phyloP scores from a whole-genome alignment of 1,140 invertebrate species.

The Drosophila tani region DNA sequence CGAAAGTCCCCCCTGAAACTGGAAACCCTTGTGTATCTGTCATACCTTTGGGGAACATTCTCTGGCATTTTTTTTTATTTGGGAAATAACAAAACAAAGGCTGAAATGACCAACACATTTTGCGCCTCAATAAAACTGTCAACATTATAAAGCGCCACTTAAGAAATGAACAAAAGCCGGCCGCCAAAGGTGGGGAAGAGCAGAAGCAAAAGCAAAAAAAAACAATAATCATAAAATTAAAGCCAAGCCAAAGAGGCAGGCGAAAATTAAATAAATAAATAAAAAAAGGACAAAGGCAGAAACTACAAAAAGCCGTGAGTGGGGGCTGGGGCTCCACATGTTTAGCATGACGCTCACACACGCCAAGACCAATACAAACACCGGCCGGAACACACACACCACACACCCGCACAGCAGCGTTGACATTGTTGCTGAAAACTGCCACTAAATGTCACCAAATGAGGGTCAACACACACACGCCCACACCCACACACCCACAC shows the following conservation, averaged over 20 bases:
- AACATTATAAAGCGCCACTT: constrained; percentile 83
- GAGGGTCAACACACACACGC: constrained; percentile 66
- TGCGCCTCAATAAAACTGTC: constrained; percentile 79
- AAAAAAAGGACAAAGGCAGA: constrained; percentile 16
- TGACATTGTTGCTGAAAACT: constrained; percentile 54
- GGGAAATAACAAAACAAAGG: constrained; percentile 47
- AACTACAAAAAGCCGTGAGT: constrained; percentile 14
- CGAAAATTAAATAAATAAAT: constrained; percentile 61
- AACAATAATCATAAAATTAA: constrained; percentile 58
- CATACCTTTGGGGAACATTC: constrained; percentile 27
- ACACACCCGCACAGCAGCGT: constrained; percentile 13
- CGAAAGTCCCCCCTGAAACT: background rate
- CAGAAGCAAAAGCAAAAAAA: constrained; percentile 15
- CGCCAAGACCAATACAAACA: constrained; percentile 10
- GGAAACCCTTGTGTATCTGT: constrained; percentile 24
- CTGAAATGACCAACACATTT: constrained; percentile 74
- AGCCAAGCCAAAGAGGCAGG: constrained; percentile 44
- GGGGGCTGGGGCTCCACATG: constrained; percentile 37
- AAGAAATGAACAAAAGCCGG: constrained; percentile 78
- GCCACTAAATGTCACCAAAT: constrained; percentile 82
- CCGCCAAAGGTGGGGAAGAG: constrained; percentile 20
- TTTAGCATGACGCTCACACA: constrained; percentile 45
- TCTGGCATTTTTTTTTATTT: constrained; percentile 5
- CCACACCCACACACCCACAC: constrained; percentile 15
- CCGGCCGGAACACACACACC: background rate